Evolutionary conservation across 2,888 invertebrate genomes (phyloP).

Genomic region (Criorhina ranunculi): DNA sequence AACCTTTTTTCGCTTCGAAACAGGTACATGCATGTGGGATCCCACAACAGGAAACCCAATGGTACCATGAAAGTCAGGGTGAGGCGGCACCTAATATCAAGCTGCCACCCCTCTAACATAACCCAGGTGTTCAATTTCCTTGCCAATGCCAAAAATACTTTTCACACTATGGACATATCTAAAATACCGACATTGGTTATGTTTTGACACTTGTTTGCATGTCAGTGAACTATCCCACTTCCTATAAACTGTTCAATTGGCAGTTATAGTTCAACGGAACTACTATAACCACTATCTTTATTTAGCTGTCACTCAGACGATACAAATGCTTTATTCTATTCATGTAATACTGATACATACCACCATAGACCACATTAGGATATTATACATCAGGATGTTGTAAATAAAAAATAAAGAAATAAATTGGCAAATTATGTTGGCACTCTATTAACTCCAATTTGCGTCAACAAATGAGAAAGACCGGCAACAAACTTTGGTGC

Average conservation of each 20-base stretch:
- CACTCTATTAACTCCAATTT: not conserved
- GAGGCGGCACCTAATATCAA: too few relatives aligned
- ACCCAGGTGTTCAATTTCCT: not conserved
- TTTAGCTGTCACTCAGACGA: constrained; percentile 28
- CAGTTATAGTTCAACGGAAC: constrained; percentile 5
- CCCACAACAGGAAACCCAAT: too few relatives aligned
- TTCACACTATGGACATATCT: not conserved
- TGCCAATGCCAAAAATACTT: not conserved
- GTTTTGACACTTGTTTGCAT: constrained; percentile 43
- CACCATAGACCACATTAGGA: too few relatives aligned
- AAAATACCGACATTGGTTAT: not conserved
- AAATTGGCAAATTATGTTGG: constrained; percentile 1
- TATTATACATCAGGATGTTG: not conserved
- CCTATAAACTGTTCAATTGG: not conserved
- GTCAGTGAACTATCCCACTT: constrained; percentile 12
- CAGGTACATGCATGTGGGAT: too few relatives aligned
- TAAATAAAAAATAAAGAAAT: not conserved
- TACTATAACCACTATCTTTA: constrained; percentile 6
- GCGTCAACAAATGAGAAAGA: not conserved
- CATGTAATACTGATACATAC: not conserved
- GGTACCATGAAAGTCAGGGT: too few relatives aligned
- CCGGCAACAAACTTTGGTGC: not conserved
- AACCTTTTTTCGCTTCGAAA: too few relatives aligned
- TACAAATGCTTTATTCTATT: not conserved
- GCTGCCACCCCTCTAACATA: too few relatives aligned